Evolutionary conservation across 2,888 invertebrate genomes (phyloP).

Genomic region (Tricholauxania praeusta): DNA sequence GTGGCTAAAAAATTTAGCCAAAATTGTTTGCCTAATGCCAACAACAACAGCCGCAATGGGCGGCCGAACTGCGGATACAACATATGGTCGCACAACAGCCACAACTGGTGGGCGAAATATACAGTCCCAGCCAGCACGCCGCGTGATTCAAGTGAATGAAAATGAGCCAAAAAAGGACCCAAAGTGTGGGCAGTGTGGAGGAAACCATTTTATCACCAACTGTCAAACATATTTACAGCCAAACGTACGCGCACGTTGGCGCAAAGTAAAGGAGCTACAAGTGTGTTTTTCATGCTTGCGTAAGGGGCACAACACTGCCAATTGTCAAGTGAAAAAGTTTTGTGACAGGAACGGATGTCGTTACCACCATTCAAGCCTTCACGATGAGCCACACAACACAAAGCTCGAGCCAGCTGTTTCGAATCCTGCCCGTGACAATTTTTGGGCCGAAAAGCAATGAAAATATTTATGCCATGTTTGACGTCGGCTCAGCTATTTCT

Average conservation of each 20-base stretch:
- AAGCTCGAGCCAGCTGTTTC: conserved; percentile 27
- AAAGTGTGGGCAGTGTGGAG: background rate
- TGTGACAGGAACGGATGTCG: conserved; percentile 8
- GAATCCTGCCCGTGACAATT: conserved; percentile 38
- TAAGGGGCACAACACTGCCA: background rate
- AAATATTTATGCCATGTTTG: conserved; percentile 33
- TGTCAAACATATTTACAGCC: background rate
- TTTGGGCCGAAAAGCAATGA: conserved; percentile 21
- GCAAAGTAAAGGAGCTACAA: background rate
- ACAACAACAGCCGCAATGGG: background rate
- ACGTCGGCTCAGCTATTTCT: conserved; percentile 39
- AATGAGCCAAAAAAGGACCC: background rate
- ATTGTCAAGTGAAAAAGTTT: conserved; percentile 1
- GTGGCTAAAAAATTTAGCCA: background rate
- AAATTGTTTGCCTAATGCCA: background rate
- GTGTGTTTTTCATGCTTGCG: conserved; percentile 24
- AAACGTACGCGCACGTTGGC: conserved; percentile 10
- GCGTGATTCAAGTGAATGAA: background rate
- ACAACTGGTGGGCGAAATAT: no score
- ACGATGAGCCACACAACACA: no score
- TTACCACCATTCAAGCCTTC: conserved; percentile 5
- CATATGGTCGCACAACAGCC: no score
- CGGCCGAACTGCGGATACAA: no score
- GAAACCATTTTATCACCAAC: background rate
- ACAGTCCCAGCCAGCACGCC: no score